These are phyloP conservation scores for Zosterops japonicus DNA, from an alignment of 2,113 vertebrate genomes.

Conservation along the genomic window DNA sequence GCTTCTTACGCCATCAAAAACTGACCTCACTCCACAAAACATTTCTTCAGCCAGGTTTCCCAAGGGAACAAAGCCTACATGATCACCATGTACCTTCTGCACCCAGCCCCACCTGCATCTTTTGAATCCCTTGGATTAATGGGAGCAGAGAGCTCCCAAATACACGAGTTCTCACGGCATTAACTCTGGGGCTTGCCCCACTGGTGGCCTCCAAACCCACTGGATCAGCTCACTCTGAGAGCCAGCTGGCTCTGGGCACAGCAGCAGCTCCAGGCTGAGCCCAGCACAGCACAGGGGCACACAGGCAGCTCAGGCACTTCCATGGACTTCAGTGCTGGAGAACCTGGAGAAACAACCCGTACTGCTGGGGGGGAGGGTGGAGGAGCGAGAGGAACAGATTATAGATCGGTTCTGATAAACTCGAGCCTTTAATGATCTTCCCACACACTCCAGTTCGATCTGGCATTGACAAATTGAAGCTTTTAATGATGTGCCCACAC, in stretches of 20 bases:
- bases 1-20: not conserved
- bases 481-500: slow-evolving; percentile 60
- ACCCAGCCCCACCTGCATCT: not conserved
- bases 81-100: not conserved
- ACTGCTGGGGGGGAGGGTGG: not conserved
- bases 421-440: slow-evolving; percentile 62
- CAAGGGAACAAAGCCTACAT: not conserved
- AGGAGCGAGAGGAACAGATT: slow-evolving; percentile 16
- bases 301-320: not conserved
- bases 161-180: not conserved
- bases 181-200: not conserved
- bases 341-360: not conserved
- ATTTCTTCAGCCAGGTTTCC: not conserved
- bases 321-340: not conserved
- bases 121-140: not conserved
- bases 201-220: not conserved
- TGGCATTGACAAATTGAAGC: slow-evolving; percentile 69
- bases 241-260: not conserved
- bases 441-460: slow-evolving; percentile 57
- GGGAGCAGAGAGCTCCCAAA: not conserved
- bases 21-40: not conserved
- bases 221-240: not conserved
- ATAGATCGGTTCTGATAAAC: slow-evolving; percentile 57
- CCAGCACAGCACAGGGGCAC: not conserved
- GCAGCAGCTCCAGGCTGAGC: not conserved